Evolutionary conservation across 2,797 vertebrate species (phyloP).

Genomic region (Salmo trutta): DNA sequence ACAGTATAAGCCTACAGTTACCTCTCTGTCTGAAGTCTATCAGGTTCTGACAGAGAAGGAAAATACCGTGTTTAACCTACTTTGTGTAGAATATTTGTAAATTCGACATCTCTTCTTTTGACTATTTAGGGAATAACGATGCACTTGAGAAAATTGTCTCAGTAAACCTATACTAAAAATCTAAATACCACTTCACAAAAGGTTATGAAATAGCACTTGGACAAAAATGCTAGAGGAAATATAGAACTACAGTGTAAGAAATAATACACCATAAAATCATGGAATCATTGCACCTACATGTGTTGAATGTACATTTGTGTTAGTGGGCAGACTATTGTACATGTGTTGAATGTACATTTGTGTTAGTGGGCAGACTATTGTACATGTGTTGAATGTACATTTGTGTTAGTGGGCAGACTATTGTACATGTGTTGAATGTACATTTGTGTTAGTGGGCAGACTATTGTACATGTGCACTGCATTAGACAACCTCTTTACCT

Average conservation of each 20-base stretch:
- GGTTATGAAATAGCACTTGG: neutral
- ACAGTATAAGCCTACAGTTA: conserved; percentile 57
- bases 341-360: too few relatives aligned
- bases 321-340: too few relatives aligned
- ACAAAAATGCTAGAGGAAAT: neutral
- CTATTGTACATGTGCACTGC: neutral
- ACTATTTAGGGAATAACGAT: neutral
- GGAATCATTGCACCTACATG: neutral
- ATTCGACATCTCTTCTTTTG: neutral
- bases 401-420: too few relatives aligned
- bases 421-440: too few relatives aligned
- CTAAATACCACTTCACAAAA: too few relatives aligned
- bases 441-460: too few relatives aligned
- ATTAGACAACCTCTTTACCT: conserved; percentile 2
- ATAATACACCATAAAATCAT: neutral
- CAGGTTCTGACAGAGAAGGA: too few relatives aligned
- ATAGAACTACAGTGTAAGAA: neutral
- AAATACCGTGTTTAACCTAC: conserved; percentile 12
- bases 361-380: too few relatives aligned
- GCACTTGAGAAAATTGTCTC: neutral
- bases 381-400: too few relatives aligned
- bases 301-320: too few relatives aligned
- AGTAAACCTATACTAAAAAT: too few relatives aligned
- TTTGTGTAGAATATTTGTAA: neutral
- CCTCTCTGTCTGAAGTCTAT: neutral